Conservation (phyloP, 2,888 invertebrate species). For the Heliothis peltigera region DNA sequence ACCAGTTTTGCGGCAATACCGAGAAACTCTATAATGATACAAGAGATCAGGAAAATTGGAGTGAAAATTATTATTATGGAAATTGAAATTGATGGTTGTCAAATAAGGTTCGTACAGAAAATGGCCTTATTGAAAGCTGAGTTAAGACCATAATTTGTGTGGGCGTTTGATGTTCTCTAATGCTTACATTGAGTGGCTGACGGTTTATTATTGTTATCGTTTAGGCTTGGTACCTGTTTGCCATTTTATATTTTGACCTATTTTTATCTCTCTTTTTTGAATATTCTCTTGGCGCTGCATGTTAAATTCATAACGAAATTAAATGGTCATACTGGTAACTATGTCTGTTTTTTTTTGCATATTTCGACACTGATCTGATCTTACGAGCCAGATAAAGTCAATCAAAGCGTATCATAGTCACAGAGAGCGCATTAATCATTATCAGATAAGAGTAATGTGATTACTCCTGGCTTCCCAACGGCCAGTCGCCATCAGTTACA, state of each 20-base stretch:
- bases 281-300: neutral
- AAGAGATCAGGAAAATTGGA: constrained; percentile 30
- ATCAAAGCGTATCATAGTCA: neutral
- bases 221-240: neutral
- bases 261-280: neutral
- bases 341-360: too few species aligned
- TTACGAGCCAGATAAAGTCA: too few species aligned
- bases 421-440: constrained; percentile 33
- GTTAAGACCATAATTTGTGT: constrained; percentile 27
- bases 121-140: constrained; percentile 43
- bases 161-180: constrained; percentile 24
- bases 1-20: constrained; percentile 24
- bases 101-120: constrained; percentile 32
- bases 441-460: constrained; percentile 40
- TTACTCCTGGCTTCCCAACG: constrained; percentile 28
- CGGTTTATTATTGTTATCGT: constrained; percentile 6
- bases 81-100: constrained; percentile 54
- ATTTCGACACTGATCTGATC: too few species aligned
- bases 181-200: constrained; percentile 1
- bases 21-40: constrained; percentile 28
- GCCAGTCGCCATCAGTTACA: constrained; percentile 32
- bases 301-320: too few species aligned
- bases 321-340: neutral
- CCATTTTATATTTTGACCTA: neutral
- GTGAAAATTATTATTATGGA: constrained; percentile 44